A percentile compares a stretch with the other conserved stretches of the same genome.
These are phyloP conservation scores for Morone chrysops DNA, from an alignment of 2,113 vertebrate species.

Conservation along the genomic window DNA sequence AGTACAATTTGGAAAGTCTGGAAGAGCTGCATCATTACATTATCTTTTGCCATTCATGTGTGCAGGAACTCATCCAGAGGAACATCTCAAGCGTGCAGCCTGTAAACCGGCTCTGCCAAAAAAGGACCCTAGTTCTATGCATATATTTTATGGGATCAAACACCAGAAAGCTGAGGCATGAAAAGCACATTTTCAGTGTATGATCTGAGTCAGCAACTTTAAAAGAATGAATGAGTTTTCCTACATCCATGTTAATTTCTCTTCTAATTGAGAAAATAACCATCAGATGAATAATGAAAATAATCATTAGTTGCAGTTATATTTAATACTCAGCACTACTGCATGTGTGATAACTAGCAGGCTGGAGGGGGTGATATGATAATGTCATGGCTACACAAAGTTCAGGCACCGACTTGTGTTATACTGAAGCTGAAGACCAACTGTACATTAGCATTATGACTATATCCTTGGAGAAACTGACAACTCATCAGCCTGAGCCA, in stretches of 20 bases:
- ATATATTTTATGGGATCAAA: too few relatives aligned
- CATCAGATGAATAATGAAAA: background rate
- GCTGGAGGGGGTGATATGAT: background rate
- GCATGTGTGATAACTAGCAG: background rate
- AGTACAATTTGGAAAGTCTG: too few relatives aligned
- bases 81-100: too few relatives aligned
- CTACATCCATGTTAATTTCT: background rate
- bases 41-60: too few relatives aligned
- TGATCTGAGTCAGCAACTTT: too few relatives aligned
- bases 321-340: background rate
- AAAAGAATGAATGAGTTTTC: background rate
- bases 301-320: background rate
- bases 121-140: too few relatives aligned
- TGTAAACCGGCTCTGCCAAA: too few relatives aligned
- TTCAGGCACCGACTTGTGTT: background rate
- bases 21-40: too few relatives aligned
- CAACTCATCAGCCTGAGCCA: background rate
- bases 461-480: background rate
- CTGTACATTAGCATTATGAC: background rate
- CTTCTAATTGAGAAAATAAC: background rate
- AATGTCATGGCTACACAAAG: background rate
- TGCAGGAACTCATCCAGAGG: too few relatives aligned
- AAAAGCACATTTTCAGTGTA: too few relatives aligned
- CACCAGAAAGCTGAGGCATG: too few relatives aligned
- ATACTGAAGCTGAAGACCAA: background rate